Percentiles rank a stretch among this genome's conserved stretches.
Conservation (phyloP, 2,797 vertebrate genomes). For the Microcaecilia unicolor region DNA sequence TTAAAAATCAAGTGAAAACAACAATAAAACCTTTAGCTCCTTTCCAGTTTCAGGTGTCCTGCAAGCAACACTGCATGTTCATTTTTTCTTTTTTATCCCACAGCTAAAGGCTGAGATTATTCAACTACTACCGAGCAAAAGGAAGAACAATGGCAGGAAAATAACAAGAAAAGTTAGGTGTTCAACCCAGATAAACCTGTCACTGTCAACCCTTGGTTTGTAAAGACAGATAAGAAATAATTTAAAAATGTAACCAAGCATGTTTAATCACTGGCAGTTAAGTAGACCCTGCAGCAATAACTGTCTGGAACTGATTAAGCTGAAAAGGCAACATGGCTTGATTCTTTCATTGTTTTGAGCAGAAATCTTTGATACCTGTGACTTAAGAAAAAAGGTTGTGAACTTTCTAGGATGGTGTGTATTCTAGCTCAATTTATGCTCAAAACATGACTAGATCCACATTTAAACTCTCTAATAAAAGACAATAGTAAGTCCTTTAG, state of each 20-base stretch:
- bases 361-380: neutral
- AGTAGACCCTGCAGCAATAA: neutral
- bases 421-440: too few relatives aligned
- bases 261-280: neutral
- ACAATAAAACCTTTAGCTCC: too few relatives aligned
- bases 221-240: neutral
- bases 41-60: too few relatives aligned
- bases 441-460: too few relatives aligned
- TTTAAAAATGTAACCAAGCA: neutral
- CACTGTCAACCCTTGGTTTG: neutral
- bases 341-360: neutral
- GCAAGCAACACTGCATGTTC: too few relatives aligned
- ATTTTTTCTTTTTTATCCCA: too few relatives aligned
- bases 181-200: neutral
- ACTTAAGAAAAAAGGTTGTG: too few relatives aligned
- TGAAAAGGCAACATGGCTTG: neutral
- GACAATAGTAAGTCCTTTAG: too few relatives aligned
- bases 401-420: too few relatives aligned
- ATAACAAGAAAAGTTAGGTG: neutral
- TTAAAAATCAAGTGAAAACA: too few relatives aligned
- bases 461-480: too few relatives aligned
- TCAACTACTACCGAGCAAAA: slow-evolving; percentile 4
- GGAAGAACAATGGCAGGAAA: neutral
- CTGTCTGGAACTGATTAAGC: neutral
- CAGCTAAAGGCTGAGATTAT: neutral